Evolutionary conservation across 1,140 invertebrate genomes (phyloP).

Genomic region (Ladona fulva): DNA sequence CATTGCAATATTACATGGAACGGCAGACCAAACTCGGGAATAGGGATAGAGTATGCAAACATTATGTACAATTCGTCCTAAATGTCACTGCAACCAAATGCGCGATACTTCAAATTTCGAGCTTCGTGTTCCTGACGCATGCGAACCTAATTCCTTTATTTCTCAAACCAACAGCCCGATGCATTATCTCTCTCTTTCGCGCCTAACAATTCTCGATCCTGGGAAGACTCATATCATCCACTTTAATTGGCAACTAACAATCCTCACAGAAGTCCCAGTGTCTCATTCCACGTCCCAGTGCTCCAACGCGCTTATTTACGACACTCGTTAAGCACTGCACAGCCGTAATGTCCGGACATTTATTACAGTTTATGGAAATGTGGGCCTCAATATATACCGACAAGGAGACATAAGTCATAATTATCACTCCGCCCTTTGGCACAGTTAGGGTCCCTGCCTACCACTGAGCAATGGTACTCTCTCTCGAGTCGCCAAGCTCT

Average conservation of each 20-base stretch:
- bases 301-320: neutral
- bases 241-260: slow-evolving; percentile 2
- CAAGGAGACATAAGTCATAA: slow-evolving; percentile 1
- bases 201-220: neutral
- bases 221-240: neutral
- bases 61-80: too few relatives aligned
- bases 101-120: too few relatives aligned
- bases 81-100: too few relatives aligned
- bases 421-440: neutral
- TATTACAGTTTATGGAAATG: slow-evolving; percentile 3
- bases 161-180: too few relatives aligned
- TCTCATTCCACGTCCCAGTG: neutral
- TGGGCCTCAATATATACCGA: neutral
- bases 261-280: neutral
- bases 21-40: too few relatives aligned
- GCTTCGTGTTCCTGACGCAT: too few relatives aligned
- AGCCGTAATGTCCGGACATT: neutral
- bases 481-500: too few relatives aligned
- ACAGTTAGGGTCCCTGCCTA: too few relatives aligned
- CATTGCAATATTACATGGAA: too few relatives aligned
- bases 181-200: neutral
- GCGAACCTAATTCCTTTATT: too few relatives aligned
- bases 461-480: too few relatives aligned
- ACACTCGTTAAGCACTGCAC: neutral
- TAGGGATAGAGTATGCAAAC: too few relatives aligned